A percentile compares a stretch with the other conserved stretches of the same genome.
Evolutionary conservation across 2,113 vertebrate species (phyloP).

Genomic region (Microcebus tavaratra): DNA sequence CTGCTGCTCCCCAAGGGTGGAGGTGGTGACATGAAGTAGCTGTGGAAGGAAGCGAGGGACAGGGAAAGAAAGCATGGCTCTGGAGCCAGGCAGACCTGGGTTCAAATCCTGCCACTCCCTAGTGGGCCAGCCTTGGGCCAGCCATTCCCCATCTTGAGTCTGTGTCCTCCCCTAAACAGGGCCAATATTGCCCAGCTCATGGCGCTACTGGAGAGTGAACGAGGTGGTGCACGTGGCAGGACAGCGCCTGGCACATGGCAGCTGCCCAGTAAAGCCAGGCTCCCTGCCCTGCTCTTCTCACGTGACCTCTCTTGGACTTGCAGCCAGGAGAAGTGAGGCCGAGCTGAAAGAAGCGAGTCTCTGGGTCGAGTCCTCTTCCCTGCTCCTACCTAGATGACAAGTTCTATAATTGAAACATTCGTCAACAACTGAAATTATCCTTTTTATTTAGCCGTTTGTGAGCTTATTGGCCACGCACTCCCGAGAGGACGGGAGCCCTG

Average conservation of each 20-base stretch:
- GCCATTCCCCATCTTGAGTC: too few relatives aligned
- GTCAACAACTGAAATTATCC: neutral
- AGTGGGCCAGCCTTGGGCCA: neutral
- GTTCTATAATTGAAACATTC: neutral
- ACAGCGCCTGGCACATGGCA: rapidly evolving
- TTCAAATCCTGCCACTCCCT: neutral
- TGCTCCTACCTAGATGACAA: rapidly evolving
- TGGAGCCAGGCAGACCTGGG: too few relatives aligned
- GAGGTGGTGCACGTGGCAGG: rapidly evolving
- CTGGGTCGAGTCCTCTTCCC: neutral
- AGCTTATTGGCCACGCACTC: neutral
- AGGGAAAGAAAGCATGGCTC: neutral
- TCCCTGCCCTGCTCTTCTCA: neutral
- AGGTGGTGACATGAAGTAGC: rapidly evolving
- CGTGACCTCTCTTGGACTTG: rapidly evolving
- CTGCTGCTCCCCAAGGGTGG: neutral
- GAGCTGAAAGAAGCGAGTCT: neutral
- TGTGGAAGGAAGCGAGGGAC: rapidly evolving
- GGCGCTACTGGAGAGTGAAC: rapidly evolving
- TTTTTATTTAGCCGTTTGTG: neutral
- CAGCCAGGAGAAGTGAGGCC: neutral
- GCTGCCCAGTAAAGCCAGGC: neutral
- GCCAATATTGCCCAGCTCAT: neutral
- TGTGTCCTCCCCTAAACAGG: neutral
- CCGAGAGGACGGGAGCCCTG: rapidly evolving